Evolutionary conservation across 2,113 vertebrate genomes (phyloP), one percentile per base, ranked within the genome.

Genomic region (Malurus alboscapulatus): DNA sequence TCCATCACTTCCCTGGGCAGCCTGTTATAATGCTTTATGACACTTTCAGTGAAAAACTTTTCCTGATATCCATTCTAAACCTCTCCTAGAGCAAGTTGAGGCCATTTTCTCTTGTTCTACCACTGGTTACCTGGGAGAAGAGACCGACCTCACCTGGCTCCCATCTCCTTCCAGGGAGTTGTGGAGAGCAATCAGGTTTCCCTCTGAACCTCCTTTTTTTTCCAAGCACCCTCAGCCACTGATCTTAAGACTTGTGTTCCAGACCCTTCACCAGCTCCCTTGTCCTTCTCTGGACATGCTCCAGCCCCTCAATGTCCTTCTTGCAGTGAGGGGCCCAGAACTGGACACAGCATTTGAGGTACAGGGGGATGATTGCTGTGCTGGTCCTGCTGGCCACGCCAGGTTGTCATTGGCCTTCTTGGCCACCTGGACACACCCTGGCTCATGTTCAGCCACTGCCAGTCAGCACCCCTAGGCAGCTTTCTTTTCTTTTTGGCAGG

Each of bases 341-440:
- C 12, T 24, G 22, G 38, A 38, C 27, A 51, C 27, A 40, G 24
- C n/a, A n/a, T 17, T 40, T 0, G 0, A 53, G 53, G 29, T 22
- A 22, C 29, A 30, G 17, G 8, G 9, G 13, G 5, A 17, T 29
- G 47, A 42, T 22, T 14, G 9, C 4, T 34, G 26, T 21, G n/a
- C 38, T 42, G 13, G 10, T 42, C 30, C 40, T 73, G 12, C 45
- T 79, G 53, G 30, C 5, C 10, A 22, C 26, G 42, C 18, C 25
- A 20, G 67, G 29, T 36, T 67, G 8, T 6, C 10, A 20, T 6
- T 61, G 20, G 7, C 12, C 14, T 66, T 47, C 45, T 54, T 59
- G 45, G 25, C 4, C 25, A 36, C n/a, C 14, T 34, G 51, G n/a
- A 25, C 14, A 54, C n/a, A 24, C 10, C 3, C 25, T 61, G 30